Evolutionary conservation across 1,140 invertebrate genomes (phyloP), one percentile per base, ranked within the genome.

Genomic region (Drosophila triauraria): DNA sequence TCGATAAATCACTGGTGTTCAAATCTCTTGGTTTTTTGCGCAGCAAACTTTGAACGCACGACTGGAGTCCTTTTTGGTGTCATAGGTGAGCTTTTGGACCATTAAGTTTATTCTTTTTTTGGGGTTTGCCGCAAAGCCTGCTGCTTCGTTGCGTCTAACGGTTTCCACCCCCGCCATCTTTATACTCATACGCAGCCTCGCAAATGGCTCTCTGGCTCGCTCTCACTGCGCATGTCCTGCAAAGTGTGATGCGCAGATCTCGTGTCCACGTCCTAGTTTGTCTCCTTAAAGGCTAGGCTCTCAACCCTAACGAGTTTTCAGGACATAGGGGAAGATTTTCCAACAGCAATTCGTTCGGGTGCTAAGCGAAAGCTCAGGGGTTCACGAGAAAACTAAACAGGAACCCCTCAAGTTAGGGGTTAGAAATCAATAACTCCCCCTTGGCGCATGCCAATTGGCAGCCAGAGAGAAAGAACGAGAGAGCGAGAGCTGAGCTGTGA

Each of bases 211-310:
- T 69, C 54, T 32, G 30, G 47, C 53, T 17, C 30, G 42, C 57
- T 46, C 57, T 61, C 44, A 90, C 27, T 74, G 85, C 85, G 85
- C 85, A 88, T 90, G 85, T 76, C 81, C 78, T 69, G 54, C 78
- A 90, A 88, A 90, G 85, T 58, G 81, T 90, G 43, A 90, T 90
- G 85, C 85, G 85, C 85, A 90, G 85, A 90, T 90, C 81, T 90
- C 81, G 61, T 72, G 58, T 69, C 60, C 63, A 64, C 60, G 56
- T 74, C 68, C 71, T 78, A 56, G 57, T 38, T 27, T 32, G 35
- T 23, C 40, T 43, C 51, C 54, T 27, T 9, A n/a, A 43, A 35
- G 10, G 9, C n/a, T n/a, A 27, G 6, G 8, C 13, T 13, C 53
- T 17, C 23, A 40, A 10, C 9, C 23, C 32, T 42, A 25, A 12